A percentile compares a stretch with the other conserved stretches of the same genome.
Conservation (phyloP, 2,113 vertebrate genomes). For the Suricata suricatta region DNA sequence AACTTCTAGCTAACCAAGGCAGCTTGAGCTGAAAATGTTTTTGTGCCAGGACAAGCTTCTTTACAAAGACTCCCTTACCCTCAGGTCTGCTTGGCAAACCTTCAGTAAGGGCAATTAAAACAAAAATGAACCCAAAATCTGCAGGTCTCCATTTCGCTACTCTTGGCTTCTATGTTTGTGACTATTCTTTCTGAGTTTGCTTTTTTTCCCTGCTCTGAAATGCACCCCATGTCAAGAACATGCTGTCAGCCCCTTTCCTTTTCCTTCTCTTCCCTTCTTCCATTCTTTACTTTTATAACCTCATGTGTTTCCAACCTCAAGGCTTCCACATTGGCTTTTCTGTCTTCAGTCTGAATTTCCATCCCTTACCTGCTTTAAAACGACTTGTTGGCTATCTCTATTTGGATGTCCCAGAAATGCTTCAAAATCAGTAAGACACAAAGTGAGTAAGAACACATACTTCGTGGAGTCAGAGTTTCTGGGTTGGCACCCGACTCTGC, state of each 20-base stretch:
- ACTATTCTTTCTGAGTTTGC: too few relatives aligned
- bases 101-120: neutral
- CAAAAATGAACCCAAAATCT: neutral
- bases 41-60: neutral
- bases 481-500: neutral
- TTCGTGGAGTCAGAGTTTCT: too few relatives aligned
- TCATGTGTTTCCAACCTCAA: neutral
- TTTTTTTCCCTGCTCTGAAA: neutral
- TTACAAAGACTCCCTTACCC: neutral
- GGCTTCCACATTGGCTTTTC: neutral
- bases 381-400: neutral
- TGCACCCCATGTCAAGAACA: neutral
- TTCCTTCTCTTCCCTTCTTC: neutral
- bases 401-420: too few relatives aligned
- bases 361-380: neutral
- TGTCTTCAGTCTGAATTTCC: neutral
- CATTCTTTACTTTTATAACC: neutral
- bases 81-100: neutral
- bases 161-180: rapidly evolving
- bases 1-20: neutral
- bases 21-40: neutral
- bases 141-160: rapidly evolving
- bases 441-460: neutral
- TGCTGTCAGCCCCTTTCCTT: neutral
- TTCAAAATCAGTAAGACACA: neutral